phyloP scores from a whole-genome alignment of 2,888 invertebrate species.

The Phanerotoma sp. region DNA sequence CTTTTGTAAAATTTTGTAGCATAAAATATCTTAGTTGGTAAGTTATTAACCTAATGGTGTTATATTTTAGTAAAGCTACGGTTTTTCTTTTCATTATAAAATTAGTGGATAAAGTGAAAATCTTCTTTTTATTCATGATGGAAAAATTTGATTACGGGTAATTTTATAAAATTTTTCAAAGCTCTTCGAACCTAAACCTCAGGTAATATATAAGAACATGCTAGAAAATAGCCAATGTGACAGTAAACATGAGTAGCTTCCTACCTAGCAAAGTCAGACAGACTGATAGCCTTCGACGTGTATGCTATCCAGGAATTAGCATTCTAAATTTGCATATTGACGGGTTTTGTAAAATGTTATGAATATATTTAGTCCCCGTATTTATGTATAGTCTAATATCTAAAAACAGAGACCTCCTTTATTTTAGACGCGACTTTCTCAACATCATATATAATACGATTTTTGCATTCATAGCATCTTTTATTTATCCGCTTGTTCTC shows the following conservation, averaged over 20 bases:
- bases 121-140: too few species aligned
- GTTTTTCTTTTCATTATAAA: too few species aligned
- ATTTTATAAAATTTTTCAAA: too few species aligned
- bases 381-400: constrained; percentile 7
- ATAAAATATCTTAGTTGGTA: too few species aligned
- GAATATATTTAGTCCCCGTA: constrained; percentile 52
- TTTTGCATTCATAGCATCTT: constrained; percentile 8
- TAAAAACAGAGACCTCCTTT: constrained; percentile 14
- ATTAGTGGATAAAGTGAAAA: too few species aligned
- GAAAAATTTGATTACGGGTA: too few species aligned
- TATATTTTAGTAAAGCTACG: too few species aligned
- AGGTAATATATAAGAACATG: too few species aligned
- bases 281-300: constrained; percentile 42
- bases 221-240: background rate
- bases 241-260: constrained; percentile 8
- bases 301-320: constrained; percentile 40
- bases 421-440: background rate
- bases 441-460: background rate
- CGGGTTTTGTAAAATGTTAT: constrained; percentile 57
- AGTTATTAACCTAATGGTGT: too few species aligned
- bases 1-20: too few species aligned
- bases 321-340: constrained; percentile 57
- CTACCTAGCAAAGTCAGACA: constrained; percentile 32
- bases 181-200: too few species aligned
- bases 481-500: too few species aligned